These are phyloP conservation scores for Pseudachorutes palmiensis DNA, from an alignment of 1,140 invertebrate species.

Conservation along the genomic window DNA sequence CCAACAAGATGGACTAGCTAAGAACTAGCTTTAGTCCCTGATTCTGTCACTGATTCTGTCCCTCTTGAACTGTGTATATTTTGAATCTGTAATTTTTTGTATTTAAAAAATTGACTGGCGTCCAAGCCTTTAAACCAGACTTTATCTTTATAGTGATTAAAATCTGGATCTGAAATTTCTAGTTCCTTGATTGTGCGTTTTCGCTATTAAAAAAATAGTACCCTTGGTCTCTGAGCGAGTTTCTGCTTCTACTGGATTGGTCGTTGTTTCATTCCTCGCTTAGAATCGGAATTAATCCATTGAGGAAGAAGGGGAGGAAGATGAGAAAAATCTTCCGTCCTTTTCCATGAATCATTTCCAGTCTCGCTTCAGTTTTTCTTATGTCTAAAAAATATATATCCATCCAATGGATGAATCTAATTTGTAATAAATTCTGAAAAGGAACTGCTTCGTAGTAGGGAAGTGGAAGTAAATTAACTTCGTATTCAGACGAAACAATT, in stretches of 20 bases:
- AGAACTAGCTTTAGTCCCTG: not conserved
- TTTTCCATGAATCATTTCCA: constrained; percentile 1
- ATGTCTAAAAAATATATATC: not conserved
- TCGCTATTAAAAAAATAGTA: not conserved
- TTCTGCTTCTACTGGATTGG: not conserved
- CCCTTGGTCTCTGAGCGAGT: not conserved
- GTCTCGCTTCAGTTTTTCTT: not conserved
- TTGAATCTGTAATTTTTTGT: too few relatives aligned
- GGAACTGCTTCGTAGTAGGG: not conserved
- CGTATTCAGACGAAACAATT: not conserved
- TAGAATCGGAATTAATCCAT: constrained; percentile 10
- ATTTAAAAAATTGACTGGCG: too few relatives aligned
- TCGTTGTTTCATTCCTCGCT: not conserved
- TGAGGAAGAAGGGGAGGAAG: not conserved
- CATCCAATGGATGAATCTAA: constrained; percentile 8
- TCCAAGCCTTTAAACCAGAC: too few relatives aligned
- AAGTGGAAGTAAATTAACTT: constrained; percentile 9
- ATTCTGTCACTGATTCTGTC: not conserved
- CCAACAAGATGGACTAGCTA: too few relatives aligned
- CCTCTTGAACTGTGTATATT: not conserved
- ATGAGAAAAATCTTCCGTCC: not conserved
- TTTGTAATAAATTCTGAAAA: constrained; percentile 11
- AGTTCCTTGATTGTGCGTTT: not conserved
- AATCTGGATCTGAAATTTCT: not conserved
- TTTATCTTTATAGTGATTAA: not conserved